phyloP scores from a whole-genome alignment of 2,888 invertebrate genomes.

The Caenorhabditis uteleia region DNA sequence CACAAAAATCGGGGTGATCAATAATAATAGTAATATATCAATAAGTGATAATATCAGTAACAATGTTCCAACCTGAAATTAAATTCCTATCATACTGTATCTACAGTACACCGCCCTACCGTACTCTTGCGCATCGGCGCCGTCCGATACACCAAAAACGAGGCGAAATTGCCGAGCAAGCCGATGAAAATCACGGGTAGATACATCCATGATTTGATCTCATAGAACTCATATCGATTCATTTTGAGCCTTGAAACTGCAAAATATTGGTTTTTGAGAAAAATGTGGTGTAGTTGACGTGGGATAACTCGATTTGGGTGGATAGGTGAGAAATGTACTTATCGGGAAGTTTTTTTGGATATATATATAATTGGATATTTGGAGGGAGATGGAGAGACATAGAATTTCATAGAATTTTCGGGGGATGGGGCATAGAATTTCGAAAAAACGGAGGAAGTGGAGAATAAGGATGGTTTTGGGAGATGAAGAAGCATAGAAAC shows the following conservation, averaged over 20 bases:
- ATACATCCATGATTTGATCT: conserved; percentile 34
- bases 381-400: too few species aligned
- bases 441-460: too few species aligned
- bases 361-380: too few species aligned
- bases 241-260: neutral
- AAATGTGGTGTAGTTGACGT: conserved; percentile 8
- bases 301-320: conserved; percentile 4
- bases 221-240: conserved; percentile 35
- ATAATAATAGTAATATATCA: conserved; percentile 29
- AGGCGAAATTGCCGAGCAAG: conserved; percentile 36
- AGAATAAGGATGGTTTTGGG: too few species aligned
- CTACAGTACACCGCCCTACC: too few species aligned
- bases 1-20: conserved; percentile 27
- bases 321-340: conserved; percentile 12
- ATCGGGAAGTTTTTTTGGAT: too few species aligned
- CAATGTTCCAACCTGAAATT: conserved; percentile 33
- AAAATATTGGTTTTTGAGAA: too few species aligned
- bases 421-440: too few species aligned
- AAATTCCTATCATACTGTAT: too few species aligned
- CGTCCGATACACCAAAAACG: conserved; percentile 31
- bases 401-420: too few species aligned
- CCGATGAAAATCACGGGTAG: conserved; percentile 30
- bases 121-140: conserved; percentile 34
- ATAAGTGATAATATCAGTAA: conserved; percentile 34
- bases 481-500: too few species aligned